phyloP scores from a whole-genome alignment of 2,113 vertebrate species.

The Dolichotis patagonum region DNA sequence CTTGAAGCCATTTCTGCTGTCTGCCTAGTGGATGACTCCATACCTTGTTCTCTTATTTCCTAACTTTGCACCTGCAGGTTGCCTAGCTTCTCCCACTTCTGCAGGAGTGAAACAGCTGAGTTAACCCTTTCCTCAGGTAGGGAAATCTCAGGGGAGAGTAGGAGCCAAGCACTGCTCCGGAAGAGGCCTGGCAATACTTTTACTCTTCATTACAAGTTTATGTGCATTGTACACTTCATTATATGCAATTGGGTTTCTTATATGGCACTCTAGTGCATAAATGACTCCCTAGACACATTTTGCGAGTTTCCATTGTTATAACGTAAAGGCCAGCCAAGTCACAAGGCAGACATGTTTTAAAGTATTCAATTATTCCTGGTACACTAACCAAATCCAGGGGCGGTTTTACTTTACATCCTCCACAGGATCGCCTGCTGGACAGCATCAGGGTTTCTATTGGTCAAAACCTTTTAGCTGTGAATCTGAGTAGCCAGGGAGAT shows the following conservation, averaged over 20 bases:
- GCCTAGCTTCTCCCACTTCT: slow-evolving; percentile 40
- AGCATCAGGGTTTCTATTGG: slow-evolving; percentile 41
- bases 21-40: not conserved
- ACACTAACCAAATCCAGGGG: slow-evolving; percentile 66
- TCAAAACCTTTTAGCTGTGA: slow-evolving; percentile 25
- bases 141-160: slow-evolving; percentile 60
- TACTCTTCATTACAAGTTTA: slow-evolving; percentile 83
- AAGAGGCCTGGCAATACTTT: slow-evolving; percentile 77
- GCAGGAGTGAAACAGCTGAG: slow-evolving; percentile 32
- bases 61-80: slow-evolving; percentile 53
- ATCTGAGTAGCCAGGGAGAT: slow-evolving; percentile 50
- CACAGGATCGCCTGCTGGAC: slow-evolving; percentile 54
- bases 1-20: not conserved
- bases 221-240: slow-evolving; percentile 80
- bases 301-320: slow-evolving; percentile 77
- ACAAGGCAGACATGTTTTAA: slow-evolving; percentile 72
- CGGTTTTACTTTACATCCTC: slow-evolving; percentile 55
- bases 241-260: slow-evolving; percentile 78
- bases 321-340: slow-evolving; percentile 70
- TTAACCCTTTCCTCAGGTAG: slow-evolving; percentile 74
- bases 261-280: slow-evolving; percentile 74
- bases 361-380: slow-evolving; percentile 69
- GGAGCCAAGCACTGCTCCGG: slow-evolving; percentile 55
- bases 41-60: slow-evolving; percentile 25
- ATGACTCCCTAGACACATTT: slow-evolving; percentile 76